A percentile compares a stretch with the other conserved stretches of the same genome.
phyloP scores from a whole-genome alignment of 2,888 invertebrate species.

The Melikaiella ostensackeni region DNA sequence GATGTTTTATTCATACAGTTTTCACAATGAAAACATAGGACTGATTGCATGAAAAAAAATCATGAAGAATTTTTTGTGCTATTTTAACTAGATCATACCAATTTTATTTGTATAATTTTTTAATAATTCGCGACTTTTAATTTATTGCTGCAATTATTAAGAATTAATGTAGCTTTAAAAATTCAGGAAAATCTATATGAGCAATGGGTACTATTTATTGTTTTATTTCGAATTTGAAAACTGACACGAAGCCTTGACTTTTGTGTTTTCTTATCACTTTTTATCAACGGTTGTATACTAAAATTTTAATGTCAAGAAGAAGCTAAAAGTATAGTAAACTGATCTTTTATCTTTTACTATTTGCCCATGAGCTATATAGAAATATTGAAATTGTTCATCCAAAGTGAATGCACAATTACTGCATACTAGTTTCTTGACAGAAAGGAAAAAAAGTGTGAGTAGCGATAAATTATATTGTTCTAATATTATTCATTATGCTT shows the following conservation, averaged over 20 bases:
- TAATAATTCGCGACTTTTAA: too few species aligned
- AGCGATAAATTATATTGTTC: neutral
- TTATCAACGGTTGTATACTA: neutral
- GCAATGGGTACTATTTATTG: too few species aligned
- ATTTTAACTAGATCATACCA: neutral
- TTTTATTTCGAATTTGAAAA: too few species aligned
- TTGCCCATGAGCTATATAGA: constrained; percentile 11
- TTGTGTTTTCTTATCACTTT: too few species aligned
- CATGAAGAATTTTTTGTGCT: neutral
- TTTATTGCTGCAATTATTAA: too few species aligned
- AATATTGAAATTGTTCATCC: neutral
- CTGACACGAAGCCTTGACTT: too few species aligned
- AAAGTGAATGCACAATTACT: constrained; percentile 13
- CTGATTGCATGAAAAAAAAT: neutral
- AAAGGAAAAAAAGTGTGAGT: neutral
- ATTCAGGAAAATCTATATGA: too few species aligned
- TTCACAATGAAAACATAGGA: neutral
- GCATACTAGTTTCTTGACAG: constrained; percentile 2
- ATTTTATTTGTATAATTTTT: neutral
- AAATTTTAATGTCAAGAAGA: neutral
- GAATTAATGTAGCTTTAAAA: too few species aligned
- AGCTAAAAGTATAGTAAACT: constrained; percentile 5
- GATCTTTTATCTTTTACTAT: constrained; percentile 7
- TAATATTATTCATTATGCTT: too few species aligned
- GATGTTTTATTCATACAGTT: neutral